Evolutionary conservation across 1,140 invertebrate species (phyloP).

Genomic region (Drosophila seguyi): DNA sequence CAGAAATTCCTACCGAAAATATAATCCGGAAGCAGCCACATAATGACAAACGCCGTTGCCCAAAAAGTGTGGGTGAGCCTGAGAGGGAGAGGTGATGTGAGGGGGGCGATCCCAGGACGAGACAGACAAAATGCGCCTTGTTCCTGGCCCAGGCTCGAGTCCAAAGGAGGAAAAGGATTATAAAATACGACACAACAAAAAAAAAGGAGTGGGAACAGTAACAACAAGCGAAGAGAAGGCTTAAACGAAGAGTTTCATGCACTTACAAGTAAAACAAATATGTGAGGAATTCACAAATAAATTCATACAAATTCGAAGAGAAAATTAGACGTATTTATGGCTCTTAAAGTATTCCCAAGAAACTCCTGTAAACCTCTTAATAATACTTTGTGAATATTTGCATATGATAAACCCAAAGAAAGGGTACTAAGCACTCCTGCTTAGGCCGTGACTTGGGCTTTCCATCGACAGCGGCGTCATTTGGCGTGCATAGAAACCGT

Average conservation of each 20-base stretch:
- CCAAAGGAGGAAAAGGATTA: conserved; percentile 43
- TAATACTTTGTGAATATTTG: background rate
- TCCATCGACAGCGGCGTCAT: conserved; percentile 65
- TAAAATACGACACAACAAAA: conserved; percentile 52
- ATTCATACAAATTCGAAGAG: background rate
- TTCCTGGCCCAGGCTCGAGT: conserved; percentile 20
- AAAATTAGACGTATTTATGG: background rate
- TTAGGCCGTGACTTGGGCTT: background rate
- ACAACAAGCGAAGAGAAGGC: background rate
- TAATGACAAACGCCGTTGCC: conserved; percentile 72
- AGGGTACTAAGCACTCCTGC: background rate
- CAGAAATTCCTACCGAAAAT: conserved; percentile 75
- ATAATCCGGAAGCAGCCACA: conserved; percentile 80
- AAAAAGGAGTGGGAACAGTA: background rate
- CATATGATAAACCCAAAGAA: accelerated
- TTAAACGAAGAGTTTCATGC: background rate
- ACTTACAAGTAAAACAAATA: too few relatives aligned
- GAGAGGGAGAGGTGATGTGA: background rate
- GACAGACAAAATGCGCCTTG: conserved; percentile 55
- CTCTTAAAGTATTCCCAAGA: background rate
- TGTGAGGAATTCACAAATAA: too few relatives aligned
- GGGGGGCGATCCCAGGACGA: conserved; percentile 16
- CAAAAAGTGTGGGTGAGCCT: background rate
- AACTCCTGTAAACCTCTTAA: background rate
- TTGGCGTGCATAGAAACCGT: conserved; percentile 81